Evolutionary conservation across 2,888 invertebrate genomes (phyloP).

Genomic region (Ophion ventricosus): DNA sequence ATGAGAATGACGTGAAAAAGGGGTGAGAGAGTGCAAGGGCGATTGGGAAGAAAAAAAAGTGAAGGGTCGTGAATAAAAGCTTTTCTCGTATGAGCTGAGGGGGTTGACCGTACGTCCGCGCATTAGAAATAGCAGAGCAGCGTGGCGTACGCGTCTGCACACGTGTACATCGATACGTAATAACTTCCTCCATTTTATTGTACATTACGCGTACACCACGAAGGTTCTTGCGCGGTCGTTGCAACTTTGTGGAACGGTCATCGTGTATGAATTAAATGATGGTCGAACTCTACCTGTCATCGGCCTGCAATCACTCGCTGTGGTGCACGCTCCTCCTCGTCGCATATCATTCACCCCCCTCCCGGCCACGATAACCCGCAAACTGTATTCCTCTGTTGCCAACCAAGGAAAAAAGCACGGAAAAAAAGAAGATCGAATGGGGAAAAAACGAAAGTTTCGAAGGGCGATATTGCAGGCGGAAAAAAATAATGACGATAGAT

Average conservation of each 20-base stretch:
- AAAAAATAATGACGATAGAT: conserved; percentile 38
- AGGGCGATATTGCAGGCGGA: conserved; percentile 20
- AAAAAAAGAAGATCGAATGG: conserved; percentile 7
- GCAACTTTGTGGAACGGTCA: conserved; percentile 57
- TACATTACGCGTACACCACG: conserved; percentile 14
- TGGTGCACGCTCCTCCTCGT: conserved; percentile 13
- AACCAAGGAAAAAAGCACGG: background rate
- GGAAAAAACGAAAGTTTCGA: conserved; percentile 17
- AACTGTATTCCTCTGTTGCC: background rate
- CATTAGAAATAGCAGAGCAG: conserved; percentile 37
- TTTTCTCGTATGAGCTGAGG: conserved; percentile 36
- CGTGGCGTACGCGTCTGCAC: conserved; percentile 23
- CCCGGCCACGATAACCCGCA: background rate
- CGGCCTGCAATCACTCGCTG: conserved; percentile 53
- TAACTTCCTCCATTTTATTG: conserved; percentile 25
- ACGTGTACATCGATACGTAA: conserved; percentile 24
- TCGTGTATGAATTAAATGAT: conserved; percentile 44
- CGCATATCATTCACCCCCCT: background rate
- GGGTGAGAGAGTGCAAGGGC: conserved; percentile 30
- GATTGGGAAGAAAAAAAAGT: conserved; percentile 64
- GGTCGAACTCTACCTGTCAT: conserved; percentile 46
- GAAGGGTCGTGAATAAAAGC: conserved; percentile 77
- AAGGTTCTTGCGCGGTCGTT: conserved; percentile 28
- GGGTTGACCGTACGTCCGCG: conserved; percentile 50
- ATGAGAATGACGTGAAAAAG: conserved; percentile 46